Conservation (phyloP, 2,888 invertebrate species). For the Mayetiola destructor region DNA sequence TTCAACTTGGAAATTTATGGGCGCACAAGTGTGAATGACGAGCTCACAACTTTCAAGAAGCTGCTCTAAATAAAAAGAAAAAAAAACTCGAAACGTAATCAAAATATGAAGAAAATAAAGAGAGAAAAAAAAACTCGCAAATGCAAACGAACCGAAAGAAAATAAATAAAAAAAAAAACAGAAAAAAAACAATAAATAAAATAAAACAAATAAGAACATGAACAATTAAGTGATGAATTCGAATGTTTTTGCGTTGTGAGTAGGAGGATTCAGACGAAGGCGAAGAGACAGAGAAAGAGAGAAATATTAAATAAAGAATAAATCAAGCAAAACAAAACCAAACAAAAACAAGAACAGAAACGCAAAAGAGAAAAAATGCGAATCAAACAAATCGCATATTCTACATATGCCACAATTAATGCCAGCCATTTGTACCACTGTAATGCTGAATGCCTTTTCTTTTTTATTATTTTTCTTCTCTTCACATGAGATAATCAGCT, state of each 20-base stretch:
- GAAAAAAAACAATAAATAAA: neutral
- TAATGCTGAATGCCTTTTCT: no score
- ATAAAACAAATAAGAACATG: constrained; percentile 10
- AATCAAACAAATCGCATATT: no score
- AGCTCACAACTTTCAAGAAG: no score
- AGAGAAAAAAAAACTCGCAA: no score
- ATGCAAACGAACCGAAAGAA: no score
- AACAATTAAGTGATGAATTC: constrained; percentile 11
- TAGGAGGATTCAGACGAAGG: no score
- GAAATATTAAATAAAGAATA: neutral
- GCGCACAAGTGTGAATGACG: neutral
- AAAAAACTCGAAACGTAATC: no score
- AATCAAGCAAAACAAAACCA: neutral
- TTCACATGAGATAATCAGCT: constrained; percentile 5
- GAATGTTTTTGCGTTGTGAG: constrained; percentile 11
- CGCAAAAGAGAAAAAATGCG: neutral
- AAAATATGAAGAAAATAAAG: no score
- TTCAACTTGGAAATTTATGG: constrained; percentile 3
- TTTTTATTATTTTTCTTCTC: no score
- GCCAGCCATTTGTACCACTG: constrained; percentile 11
- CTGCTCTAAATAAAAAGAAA: no score
- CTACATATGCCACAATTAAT: constrained; percentile 13
- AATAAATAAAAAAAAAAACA: neutral
- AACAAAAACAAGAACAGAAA: neutral
- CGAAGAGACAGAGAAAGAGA: constrained; percentile 3